These are phyloP conservation scores for Mus spretus DNA, from an alignment of 2,797 vertebrate genomes.

Conservation along the genomic window DNA sequence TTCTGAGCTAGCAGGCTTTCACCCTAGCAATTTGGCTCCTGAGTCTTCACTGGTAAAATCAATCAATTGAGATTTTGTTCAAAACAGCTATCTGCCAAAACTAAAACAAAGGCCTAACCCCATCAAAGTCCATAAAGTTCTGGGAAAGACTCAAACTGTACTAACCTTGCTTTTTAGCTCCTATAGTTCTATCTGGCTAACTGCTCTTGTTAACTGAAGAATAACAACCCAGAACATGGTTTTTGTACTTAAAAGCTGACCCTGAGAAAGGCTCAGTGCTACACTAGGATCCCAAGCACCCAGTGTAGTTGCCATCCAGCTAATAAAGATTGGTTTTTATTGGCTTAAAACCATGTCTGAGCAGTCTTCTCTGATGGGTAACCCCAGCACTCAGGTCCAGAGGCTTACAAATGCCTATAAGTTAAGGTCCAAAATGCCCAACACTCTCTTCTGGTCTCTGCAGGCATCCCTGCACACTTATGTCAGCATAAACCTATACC, in stretches of 20 bases:
- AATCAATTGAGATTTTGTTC: neutral
- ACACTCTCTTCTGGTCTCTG: neutral
- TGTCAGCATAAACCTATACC: neutral
- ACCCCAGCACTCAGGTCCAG: neutral
- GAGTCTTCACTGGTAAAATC: neutral
- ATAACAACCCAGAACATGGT: neutral
- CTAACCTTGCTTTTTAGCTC: neutral
- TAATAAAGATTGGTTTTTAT: neutral
- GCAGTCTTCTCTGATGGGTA: neutral
- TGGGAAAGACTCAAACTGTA: neutral
- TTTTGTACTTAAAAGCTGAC: neutral
- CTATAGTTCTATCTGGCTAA: neutral
- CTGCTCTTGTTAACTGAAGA: neutral
- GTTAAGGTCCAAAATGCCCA: neutral
- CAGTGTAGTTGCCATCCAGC: neutral
- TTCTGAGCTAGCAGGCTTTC: neutral
- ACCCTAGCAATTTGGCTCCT: neutral
- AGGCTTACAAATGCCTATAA: neutral
- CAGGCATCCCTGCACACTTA: neutral
- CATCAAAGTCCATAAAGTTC: neutral
- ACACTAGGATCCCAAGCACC: neutral
- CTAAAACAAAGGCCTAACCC: neutral
- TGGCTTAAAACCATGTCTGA: neutral
- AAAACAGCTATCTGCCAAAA: neutral
- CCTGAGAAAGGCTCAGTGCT: neutral